These are phyloP conservation scores for Crematogaster levior DNA, from an alignment of 2,888 invertebrate species.

Conservation along the genomic window DNA sequence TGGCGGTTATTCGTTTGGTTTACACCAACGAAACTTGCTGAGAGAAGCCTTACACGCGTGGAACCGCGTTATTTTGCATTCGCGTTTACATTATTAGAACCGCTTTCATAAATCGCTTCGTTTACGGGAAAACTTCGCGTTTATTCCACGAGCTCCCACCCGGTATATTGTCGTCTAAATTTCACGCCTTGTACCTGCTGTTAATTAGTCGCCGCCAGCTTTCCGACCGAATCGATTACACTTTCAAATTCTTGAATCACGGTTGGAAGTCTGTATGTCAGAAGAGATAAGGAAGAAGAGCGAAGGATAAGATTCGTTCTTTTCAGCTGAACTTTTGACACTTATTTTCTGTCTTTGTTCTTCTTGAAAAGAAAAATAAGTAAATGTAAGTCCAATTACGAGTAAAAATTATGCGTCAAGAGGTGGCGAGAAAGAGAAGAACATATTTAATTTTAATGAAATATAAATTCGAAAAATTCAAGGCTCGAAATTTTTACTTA, in stretches of 20 bases:
- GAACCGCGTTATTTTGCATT: constrained; percentile 64
- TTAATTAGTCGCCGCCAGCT: constrained; percentile 75
- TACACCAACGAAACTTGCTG: constrained; percentile 72
- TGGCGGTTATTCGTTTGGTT: constrained; percentile 78
- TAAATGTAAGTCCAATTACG: too few relatives aligned
- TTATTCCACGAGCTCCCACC: not conserved
- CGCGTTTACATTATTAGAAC: constrained; percentile 76
- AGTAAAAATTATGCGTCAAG: not conserved
- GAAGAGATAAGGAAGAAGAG: not conserved
- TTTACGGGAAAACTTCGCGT: constrained; percentile 73
- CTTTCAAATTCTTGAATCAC: constrained; percentile 64
- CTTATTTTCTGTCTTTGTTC: not conserved
- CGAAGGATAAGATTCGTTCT: not conserved
- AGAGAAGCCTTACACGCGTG: constrained; percentile 37
- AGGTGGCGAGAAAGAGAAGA: not conserved
- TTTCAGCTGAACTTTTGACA: not conserved
- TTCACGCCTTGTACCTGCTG: constrained; percentile 68
- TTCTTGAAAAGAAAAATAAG: not conserved
- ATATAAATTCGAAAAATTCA: not conserved
- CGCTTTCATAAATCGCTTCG: constrained; percentile 79
- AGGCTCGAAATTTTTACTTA: not conserved
- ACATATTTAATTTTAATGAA: not conserved
- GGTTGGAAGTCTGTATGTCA: constrained; percentile 1
- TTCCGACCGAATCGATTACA: constrained; percentile 63
- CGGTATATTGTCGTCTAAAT: constrained; percentile 34